Base-by-base conservation (phyloP, 2,113 vertebrate species). In the Podocnemis expansa region DNA sequence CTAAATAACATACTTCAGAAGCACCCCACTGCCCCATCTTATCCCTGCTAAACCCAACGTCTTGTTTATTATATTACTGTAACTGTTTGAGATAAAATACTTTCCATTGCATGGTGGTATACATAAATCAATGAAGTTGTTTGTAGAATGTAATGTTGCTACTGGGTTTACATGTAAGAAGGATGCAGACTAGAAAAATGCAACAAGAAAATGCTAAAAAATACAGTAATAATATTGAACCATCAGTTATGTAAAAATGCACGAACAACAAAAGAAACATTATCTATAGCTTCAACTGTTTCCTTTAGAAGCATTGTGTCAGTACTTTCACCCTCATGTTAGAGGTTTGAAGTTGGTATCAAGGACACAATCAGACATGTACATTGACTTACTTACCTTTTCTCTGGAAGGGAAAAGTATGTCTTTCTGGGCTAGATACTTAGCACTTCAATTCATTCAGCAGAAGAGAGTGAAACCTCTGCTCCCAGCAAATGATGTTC, bases 401-500 rank as follows among this genome's bases (percentile, higher is more conserved):
- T 43, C 60, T 70, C n/a, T 63, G 63, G 17, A 76, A 78, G 80
- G 51, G 52, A 29, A n/a, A 52, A 24, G n/a, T 25, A 24, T 79
- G 47, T 79, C 84, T 52, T 89, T 85, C 24, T 49, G 54, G 31
- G 1, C 14, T 51, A 38, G 45, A 11, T 87, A 31, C 29, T 79
- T 58, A 91, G 58, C 12, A 58, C 51, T 78, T 93, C 47, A 21
- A 81, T 83, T 90, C 43, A 27, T 47, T 83, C 34, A 24, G n/a
- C 82, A 73, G 75, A 78, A 31, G 45, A 81, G 29, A 58, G 49
- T 49, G 38, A n/a, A 86, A 47, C 45, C 10, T 94, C 45, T 93
- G 55, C 47, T 93, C 38, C n/a, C 60, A 78, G 94, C 86, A 80
- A 92, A 85, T 78, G 58, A 54, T 91, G 17, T 78, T 94, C 47